Percentiles rank a stretch among this genome's conserved stretches.
Evolutionary conservation across 2,797 vertebrate genomes (phyloP).

Genomic region (Cichlasoma orientale): DNA sequence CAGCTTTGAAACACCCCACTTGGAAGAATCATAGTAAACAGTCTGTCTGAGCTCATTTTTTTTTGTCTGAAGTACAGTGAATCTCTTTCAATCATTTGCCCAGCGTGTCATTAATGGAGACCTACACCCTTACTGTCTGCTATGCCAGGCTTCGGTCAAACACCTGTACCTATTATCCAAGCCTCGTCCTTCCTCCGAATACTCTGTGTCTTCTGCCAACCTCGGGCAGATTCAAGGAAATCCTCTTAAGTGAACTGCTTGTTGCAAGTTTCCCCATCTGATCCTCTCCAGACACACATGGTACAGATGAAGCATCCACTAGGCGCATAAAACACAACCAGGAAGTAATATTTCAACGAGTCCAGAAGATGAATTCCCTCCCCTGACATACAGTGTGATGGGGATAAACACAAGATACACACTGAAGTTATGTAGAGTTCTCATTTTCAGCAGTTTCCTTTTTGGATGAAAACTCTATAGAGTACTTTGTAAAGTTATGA

Average conservation of each 20-base stretch:
- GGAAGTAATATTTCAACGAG: slow-evolving; percentile 42
- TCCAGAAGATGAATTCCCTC: slow-evolving; percentile 18
- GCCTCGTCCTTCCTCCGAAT: neutral
- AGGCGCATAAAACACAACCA: slow-evolving; percentile 45
- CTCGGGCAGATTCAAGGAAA: slow-evolving; percentile 21
- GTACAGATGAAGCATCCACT: slow-evolving; percentile 24
- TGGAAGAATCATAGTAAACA: slow-evolving; percentile 39
- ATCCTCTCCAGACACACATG: slow-evolving; percentile 51
- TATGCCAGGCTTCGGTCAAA: slow-evolving; percentile 18
- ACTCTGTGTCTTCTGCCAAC: neutral
- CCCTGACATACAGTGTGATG: slow-evolving; percentile 25
- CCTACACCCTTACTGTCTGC: slow-evolving; percentile 15
- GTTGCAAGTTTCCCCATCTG: slow-evolving; percentile 20
- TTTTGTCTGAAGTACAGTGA: slow-evolving; percentile 12
- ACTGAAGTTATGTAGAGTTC: slow-evolving; percentile 17
- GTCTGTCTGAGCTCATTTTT: slow-evolving; percentile 27
- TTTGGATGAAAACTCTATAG: slow-evolving; percentile 24
- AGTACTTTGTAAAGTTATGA: slow-evolving; percentile 59
- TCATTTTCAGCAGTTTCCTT: slow-evolving; percentile 45
- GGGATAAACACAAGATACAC: slow-evolving; percentile 38
- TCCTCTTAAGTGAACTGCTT: slow-evolving; percentile 7
- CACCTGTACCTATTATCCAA: slow-evolving; percentile 13
- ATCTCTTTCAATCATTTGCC: slow-evolving; percentile 18
- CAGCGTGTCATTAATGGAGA: slow-evolving; percentile 28
- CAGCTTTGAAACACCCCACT: slow-evolving; percentile 43